Evolutionary conservation across 2,797 vertebrate genomes (phyloP), one percentile per base, ranked within the genome.

Genomic region (Coracias cyanogaster): DNA sequence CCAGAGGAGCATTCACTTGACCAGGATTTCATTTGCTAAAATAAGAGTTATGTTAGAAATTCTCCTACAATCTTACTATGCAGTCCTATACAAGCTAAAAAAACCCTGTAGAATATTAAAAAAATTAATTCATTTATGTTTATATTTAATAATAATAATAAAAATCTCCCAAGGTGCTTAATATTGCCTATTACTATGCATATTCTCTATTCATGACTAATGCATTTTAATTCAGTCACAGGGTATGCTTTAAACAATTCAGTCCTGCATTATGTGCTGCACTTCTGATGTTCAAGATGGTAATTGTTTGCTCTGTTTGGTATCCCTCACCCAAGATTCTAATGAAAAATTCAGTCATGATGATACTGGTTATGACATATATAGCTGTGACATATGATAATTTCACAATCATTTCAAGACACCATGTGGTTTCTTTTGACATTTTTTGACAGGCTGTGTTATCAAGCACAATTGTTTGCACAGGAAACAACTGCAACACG

Each of bases 401-500:
- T 96, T 97, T 97, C 95, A 94, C 89, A 90, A 86, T 96, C 93
- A 94, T 86, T 96, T 93, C 12, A 67, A 92, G 91, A 87, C 90
- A 94, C 88, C 89, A 86, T 94, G 92, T 96, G 92, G 91, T 92
- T 87, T 96, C 93, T 95, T 96, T 96, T 94, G 94, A 94, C 87
- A 86, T 94, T 96, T 94, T 73, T 48, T 95, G 96, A 94, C 91
- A 96, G 93, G 86, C 90, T 96, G 64, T 87, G 93, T 82, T 96
- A 96, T 97, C 96, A 96, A 92, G 94, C 86, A 77, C 93, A 97
- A 94, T 96, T 96, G 94, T 97, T 97, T 97, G 95, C 84, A 96
- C 91, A 94, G 91, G 91, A 97, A 96, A 94, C 88, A 97, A 97
- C 88, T 90, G 82, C 17, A 92, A 52, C 95, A 97, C 43, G 46